Conservation (phyloP, 2,797 vertebrate species). For the Erpetoichthys calabaricus region DNA sequence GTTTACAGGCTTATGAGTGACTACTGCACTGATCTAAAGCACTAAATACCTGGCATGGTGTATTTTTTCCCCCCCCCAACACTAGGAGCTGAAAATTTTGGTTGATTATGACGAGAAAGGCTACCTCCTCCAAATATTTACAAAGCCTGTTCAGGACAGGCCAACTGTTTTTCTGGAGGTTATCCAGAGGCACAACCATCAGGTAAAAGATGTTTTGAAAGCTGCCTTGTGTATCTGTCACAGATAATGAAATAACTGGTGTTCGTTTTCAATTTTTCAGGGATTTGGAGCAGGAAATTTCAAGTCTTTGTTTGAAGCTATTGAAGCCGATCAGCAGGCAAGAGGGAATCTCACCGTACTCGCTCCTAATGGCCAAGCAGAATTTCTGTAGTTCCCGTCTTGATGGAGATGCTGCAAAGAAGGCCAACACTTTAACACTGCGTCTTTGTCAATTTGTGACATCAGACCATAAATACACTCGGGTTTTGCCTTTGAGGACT, state of each 20-base stretch:
- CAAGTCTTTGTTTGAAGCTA: constrained; percentile 88
- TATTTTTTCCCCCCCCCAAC: too few species aligned
- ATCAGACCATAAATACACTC: too few species aligned
- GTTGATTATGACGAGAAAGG: constrained; percentile 90
- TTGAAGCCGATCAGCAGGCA: constrained; percentile 74
- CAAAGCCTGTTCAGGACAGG: constrained; percentile 88
- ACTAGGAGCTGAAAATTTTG: constrained; percentile 79
- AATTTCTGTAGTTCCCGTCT: constrained; percentile 31
- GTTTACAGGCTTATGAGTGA: too few species aligned
- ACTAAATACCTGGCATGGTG: too few species aligned
- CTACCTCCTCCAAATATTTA: constrained; percentile 95
- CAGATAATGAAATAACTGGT: too few species aligned
- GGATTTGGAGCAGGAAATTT: constrained; percentile 95
- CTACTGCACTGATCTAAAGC: too few species aligned
- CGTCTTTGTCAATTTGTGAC: too few species aligned
- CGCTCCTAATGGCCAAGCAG: constrained; percentile 48
- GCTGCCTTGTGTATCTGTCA: too few species aligned
- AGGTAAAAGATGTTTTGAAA: constrained; percentile 47
- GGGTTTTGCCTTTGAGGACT: too few species aligned
- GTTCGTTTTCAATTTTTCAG: constrained; percentile 29
- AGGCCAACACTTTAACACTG: too few species aligned
- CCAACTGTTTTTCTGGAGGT: constrained; percentile 91
- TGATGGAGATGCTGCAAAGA: too few species aligned
- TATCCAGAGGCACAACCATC: constrained; percentile 88
- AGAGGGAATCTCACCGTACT: constrained; percentile 79